A percentile compares a stretch with the other conserved stretches of the same genome.
Conservation (phyloP, 1,140 invertebrate genomes). For the Drosophila ironensis region DNA sequence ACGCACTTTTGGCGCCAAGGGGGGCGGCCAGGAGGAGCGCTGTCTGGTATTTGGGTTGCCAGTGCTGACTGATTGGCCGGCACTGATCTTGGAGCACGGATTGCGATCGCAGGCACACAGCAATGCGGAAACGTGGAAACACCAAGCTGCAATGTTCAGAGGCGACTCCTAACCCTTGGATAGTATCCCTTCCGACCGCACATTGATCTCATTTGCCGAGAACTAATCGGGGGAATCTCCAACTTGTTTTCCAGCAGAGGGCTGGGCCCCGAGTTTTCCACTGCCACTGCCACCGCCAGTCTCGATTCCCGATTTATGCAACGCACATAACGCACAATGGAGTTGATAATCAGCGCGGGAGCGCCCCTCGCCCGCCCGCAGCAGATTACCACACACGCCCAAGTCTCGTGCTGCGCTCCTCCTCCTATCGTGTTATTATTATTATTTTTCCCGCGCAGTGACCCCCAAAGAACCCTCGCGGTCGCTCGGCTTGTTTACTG, state of each 20-base stretch:
- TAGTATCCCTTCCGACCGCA: no score
- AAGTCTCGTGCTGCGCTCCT: conserved; percentile 63
- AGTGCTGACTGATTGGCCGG: conserved; percentile 42
- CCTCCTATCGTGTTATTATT: conserved; percentile 4
- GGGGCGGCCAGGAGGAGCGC: neutral
- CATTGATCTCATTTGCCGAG: no score
- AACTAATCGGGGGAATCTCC: no score
- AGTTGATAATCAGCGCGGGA: conserved; percentile 28
- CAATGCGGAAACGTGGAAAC: no score
- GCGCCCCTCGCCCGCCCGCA: neutral
- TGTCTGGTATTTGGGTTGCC: conserved; percentile 59
- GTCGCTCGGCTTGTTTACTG: conserved; percentile 56
- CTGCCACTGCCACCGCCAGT: conserved; percentile 2
- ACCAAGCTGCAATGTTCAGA: no score
- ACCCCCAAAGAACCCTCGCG: conserved; percentile 43
- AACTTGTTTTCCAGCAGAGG: conserved; percentile 17
- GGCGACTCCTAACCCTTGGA: no score
- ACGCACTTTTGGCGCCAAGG: conserved; percentile 15
- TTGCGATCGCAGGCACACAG: no score
- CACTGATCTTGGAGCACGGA: neutral
- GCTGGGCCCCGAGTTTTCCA: conserved; percentile 13
- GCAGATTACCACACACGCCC: conserved; percentile 48
- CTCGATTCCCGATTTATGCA: no score
- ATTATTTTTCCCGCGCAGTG: conserved; percentile 35
- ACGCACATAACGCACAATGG: conserved; percentile 24